Conservation (phyloP, 2,888 invertebrate genomes). For the Digitonthophagus gazella region DNA sequence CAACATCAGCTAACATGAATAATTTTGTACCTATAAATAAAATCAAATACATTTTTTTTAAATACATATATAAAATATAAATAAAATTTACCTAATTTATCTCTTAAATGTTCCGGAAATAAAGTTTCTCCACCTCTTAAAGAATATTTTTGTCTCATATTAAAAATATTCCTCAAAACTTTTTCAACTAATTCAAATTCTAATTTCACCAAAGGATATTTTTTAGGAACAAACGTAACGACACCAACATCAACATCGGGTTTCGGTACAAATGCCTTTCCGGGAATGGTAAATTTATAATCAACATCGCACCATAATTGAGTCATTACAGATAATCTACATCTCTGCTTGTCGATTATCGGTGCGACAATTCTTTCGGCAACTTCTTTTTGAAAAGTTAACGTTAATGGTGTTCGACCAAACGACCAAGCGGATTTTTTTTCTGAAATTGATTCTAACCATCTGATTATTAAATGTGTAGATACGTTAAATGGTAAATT, state of each 20-base stretch:
- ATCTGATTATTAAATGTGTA: conserved; percentile 86
- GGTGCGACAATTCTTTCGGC: conserved; percentile 87
- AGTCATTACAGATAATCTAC: conserved; percentile 90
- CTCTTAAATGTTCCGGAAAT: conserved; percentile 69
- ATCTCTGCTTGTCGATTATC: conserved; percentile 66
- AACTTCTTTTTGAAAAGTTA: conserved; percentile 98
- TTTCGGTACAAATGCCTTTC: conserved; percentile 87
- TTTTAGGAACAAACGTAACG: conserved; percentile 80
- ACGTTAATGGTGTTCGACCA: conserved; percentile 82
- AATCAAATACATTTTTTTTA: neutral
- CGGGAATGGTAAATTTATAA: conserved; percentile 84
- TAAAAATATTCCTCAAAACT: conserved; percentile 82
- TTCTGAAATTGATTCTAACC: conserved; percentile 78
- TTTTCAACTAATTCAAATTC: conserved; percentile 88
- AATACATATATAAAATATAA: conserved; percentile 1
- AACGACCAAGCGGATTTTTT: conserved; percentile 73
- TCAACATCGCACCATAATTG: conserved; percentile 87
- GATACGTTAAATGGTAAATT: conserved; percentile 97
- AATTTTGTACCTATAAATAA: conserved; percentile 52
- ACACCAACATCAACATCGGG: conserved; percentile 97
- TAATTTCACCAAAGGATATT: conserved; percentile 65
- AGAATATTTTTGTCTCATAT: conserved; percentile 82
- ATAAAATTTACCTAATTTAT: conserved; percentile 57
- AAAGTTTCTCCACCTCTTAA: conserved; percentile 68
- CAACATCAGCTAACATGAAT: conserved; percentile 69